phyloP scores from a whole-genome alignment of 92 coral and sea anemone genomes.

The Hydrozoanthus gracilis region DNA sequence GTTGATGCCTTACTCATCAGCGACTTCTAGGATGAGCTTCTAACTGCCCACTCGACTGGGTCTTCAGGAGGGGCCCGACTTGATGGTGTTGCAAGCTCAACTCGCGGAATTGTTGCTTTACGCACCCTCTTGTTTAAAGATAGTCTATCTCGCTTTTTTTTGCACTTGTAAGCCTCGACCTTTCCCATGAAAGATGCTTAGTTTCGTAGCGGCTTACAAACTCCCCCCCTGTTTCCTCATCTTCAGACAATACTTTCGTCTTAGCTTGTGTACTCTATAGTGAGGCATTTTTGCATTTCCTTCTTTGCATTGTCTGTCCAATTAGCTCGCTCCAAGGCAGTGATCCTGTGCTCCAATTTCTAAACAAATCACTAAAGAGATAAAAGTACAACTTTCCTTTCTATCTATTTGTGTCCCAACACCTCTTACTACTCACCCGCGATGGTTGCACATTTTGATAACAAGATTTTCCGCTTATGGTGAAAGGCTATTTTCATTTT shows the following conservation, averaged over 20 bases:
- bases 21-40: constrained; percentile 39
- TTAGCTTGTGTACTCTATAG: constrained; percentile 49
- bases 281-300: constrained; percentile 37
- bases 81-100: too few relatives aligned
- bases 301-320: constrained; percentile 26
- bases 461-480: not conserved
- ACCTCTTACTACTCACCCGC: not conserved
- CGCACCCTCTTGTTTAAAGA: constrained; percentile 28
- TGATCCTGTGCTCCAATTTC: constrained; percentile 38
- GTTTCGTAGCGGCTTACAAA: constrained; percentile 14
- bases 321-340: constrained; percentile 23
- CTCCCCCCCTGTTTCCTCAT: constrained; percentile 24
- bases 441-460: not conserved
- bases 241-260: constrained; percentile 45
- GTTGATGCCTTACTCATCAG: not conserved
- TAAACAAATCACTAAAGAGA: constrained; percentile 23
- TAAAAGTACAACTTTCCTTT: not conserved
- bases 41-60: constrained; percentile 55
- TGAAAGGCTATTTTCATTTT: not conserved
- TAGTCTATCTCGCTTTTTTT: constrained; percentile 20
- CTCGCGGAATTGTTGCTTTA: not conserved
- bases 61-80: too few relatives aligned
- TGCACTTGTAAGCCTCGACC: constrained; percentile 24
- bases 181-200: constrained; percentile 55
- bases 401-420: not conserved